Conservation (phyloP, 2,113 vertebrate species). For the Myotis lucifugus region DNA sequence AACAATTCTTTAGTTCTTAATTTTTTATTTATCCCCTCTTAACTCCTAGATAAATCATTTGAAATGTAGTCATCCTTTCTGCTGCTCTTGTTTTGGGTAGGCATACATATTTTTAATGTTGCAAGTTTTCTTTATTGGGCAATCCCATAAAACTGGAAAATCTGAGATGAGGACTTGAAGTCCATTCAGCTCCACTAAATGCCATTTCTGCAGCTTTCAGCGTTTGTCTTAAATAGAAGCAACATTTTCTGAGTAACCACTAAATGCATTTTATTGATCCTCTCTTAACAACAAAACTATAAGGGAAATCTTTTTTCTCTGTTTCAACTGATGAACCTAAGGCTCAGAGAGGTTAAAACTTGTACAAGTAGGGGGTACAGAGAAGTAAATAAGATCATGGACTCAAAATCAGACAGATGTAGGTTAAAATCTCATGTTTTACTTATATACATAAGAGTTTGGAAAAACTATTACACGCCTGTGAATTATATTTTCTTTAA, state of each 20-base stretch:
- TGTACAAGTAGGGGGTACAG: background rate
- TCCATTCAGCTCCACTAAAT: background rate
- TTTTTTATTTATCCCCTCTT: background rate
- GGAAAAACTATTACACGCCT: background rate
- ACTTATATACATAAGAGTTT: background rate
- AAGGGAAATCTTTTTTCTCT: background rate
- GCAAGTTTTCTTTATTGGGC: background rate
- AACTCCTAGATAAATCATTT: background rate
- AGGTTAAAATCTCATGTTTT: background rate
- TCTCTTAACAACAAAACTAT: background rate
- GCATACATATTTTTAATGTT: background rate
- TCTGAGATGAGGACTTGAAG: background rate
- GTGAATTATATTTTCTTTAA: background rate
- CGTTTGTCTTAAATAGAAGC: background rate
- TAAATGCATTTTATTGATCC: background rate
- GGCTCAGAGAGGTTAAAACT: constrained; percentile 19
- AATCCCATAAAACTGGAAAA: background rate
- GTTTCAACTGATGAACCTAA: constrained; percentile 31
- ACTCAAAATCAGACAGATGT: constrained; percentile 15
- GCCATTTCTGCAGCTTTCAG: background rate
- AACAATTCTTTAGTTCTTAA: background rate
- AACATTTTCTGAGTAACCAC: background rate
- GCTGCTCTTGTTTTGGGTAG: background rate
- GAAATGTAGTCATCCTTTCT: background rate
- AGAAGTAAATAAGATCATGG: background rate